A percentile compares a stretch with the other conserved stretches of the same genome.
Evolutionary conservation across 2,888 invertebrate genomes (phyloP).

Genomic region (Diaphora mendica): DNA sequence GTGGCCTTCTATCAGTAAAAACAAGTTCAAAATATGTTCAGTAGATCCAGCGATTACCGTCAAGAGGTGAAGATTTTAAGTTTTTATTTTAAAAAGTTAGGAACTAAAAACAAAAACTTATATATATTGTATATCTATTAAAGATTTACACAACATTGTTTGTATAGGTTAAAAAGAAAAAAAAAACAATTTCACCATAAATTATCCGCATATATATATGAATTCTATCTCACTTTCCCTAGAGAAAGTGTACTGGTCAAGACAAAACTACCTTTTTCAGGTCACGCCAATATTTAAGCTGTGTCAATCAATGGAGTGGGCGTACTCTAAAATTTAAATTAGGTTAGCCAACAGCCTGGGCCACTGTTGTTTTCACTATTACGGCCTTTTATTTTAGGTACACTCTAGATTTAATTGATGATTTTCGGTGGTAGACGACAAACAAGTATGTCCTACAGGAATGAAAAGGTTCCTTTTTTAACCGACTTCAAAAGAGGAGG

Average conservation of each 20-base stretch:
- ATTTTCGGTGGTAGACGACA: background rate
- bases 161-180: no score
- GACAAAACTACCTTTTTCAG: background rate
- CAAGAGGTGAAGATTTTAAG: no score
- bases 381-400: background rate
- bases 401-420: background rate
- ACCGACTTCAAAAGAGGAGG: no score
- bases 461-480: background rate
- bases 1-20: no score
- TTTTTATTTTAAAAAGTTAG: no score
- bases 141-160: no score
- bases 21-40: no score
- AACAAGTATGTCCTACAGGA: background rate
- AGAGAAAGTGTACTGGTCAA: background rate
- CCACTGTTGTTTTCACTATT: background rate
- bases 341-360: background rate
- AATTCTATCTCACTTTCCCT: background rate
- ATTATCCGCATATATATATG: no score
- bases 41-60: no score
- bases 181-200: no score
- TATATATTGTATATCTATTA: no score
- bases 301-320: slow-evolving; percentile 1
- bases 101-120: no score
- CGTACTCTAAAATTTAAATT: slow-evolving; percentile 4
- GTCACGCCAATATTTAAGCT: background rate